A percentile compares a stretch with the other conserved stretches of the same genome.
phyloP scores from a whole-genome alignment of 2,113 vertebrate genomes.

The Pao palembangensis region DNA sequence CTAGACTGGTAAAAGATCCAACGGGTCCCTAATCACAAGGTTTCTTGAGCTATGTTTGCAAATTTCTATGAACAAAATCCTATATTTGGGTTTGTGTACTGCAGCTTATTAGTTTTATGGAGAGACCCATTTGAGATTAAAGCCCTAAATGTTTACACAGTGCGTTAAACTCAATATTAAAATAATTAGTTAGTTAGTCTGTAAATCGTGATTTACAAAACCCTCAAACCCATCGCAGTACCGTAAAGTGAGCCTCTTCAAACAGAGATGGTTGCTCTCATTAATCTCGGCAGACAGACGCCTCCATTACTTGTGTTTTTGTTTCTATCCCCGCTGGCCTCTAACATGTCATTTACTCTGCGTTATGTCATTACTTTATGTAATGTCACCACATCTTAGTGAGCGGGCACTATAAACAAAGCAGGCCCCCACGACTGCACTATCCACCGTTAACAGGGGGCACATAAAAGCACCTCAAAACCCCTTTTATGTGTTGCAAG shows the following conservation, averaged over 20 bases:
- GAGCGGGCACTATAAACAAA: slow-evolving; percentile 34
- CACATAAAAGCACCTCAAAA: not conserved
- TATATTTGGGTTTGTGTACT: slow-evolving; percentile 11
- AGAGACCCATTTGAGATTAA: slow-evolving; percentile 22
- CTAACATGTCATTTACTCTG: slow-evolving; percentile 28
- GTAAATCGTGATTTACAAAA: slow-evolving; percentile 36
- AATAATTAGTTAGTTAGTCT: slow-evolving; percentile 22
- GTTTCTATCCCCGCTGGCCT: slow-evolving; percentile 5
- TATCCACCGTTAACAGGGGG: slow-evolving; percentile 12
- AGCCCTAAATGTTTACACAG: slow-evolving; percentile 32
- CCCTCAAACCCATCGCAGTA: slow-evolving; percentile 31
- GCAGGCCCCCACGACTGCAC: slow-evolving; percentile 19
- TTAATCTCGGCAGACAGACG: slow-evolving; percentile 22
- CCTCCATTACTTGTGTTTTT: slow-evolving; percentile 7
- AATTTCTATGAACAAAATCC: not conserved
- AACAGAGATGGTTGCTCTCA: slow-evolving; percentile 31
- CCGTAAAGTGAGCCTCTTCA: slow-evolving; percentile 24
- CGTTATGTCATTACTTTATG: slow-evolving; percentile 22
- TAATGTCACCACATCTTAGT: slow-evolving; percentile 53
- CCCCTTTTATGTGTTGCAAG: slow-evolving; percentile 52
- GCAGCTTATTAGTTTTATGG: slow-evolving; percentile 3
- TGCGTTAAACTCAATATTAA: slow-evolving; percentile 23
- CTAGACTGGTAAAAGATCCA: too few relatives aligned
- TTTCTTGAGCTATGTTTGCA: slow-evolving; percentile 2
- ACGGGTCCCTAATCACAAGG: not conserved